Base-by-base conservation (phyloP, 1,140 invertebrate species). In the Pseudomyrmex flavicornis region DNA sequence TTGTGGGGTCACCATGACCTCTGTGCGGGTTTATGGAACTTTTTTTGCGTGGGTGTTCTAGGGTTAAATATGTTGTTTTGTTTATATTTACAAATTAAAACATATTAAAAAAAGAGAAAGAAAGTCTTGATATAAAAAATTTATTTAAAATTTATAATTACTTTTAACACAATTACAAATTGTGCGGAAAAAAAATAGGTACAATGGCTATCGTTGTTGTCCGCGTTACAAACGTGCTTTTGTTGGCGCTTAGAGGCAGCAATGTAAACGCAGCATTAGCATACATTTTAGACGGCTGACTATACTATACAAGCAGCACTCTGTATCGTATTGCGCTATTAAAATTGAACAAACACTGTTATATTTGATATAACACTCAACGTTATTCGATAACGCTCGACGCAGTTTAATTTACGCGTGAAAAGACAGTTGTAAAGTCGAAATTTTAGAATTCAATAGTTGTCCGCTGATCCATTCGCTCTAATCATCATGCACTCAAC, bases 241-340 rank as follows among this genome's bases (percentile, higher is more conserved):
- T 35, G 22, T 52, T 35, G 20, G 10, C 10, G 20, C 9, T 52
- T 65, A 63, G 46, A 4, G 20, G n/a, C n/a, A 66, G 73, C 22
- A 22, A 65, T 50, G 59, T 20, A 48, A 44, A 20, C 44, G 63
- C 54, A n/a, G 54, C 46, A 88, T 88, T 86, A 89, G 59, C 85
- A 85, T 84, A 83, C 52, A 68, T 52, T 80, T 80, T 9, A 50
- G 63, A 77, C 80, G 22, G 50, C 48, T 22, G 44, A 44, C 61
- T 61, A 74, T 44, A 20, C 56, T 77, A 35, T 35, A 54, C 72
- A 74, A 89, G 88, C 82, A 75, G 82, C 84, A 86, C 88, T 84
- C 68, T 26, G 66, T 84, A 88, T 88, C 86, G 50, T 48, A 50
- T 68, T 77, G 44, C 62, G 44, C 7, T 17, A 17, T 15, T 26